Base-by-base conservation (phyloP, 2,797 vertebrate genomes). In the Pipistrellus pygmaeus region DNA sequence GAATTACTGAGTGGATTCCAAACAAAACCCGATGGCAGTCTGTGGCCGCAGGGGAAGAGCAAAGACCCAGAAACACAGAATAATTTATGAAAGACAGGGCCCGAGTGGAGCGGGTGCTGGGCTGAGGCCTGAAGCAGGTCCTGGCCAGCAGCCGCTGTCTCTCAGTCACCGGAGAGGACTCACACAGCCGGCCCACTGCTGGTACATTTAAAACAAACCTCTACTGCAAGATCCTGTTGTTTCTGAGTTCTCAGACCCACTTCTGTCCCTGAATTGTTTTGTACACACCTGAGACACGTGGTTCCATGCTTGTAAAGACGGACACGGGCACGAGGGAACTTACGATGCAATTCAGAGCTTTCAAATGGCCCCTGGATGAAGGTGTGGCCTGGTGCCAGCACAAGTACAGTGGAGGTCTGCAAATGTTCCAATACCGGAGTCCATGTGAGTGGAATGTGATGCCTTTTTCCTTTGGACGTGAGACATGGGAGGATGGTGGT, bases 1-100 rank as follows among this genome's bases (percentile, higher is more conserved):
- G 7, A 77, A 69, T 20, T 66, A 57, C 46, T 87, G 77, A 89
- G 35, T 6, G 51, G 35, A 46, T 32, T 95, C 75, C 35, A 81
- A 66, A 53, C 32, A 53, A 85, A 93, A 48, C 18, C 21, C 8
- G 10, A 27, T 17, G 60, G 10, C 57, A 27, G 38, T 32, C 83
- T 11, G 21, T 76, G 38, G 14, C 32, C 85, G 17, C 20, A 18
- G 17, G 27, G 32, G 15, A 46, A 64, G 78, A 72, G 27, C 23
- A 46, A 75, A n/a, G 8, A 41, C 13, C 35, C 27, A 51, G 64
- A 83, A 51, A 14, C 32, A 53, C 25, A 68, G 6, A 55, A 51
- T 30, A 38, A 30, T 8, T 32, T 12, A 64, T 57, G 12, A 82
- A 18, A 85, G 18, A 4, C 82, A 32, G 14, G n/a, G 11, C n/a